Evolutionary conservation across 2,797 vertebrate genomes (phyloP).

Genomic region (Hylomyscus alleni): DNA sequence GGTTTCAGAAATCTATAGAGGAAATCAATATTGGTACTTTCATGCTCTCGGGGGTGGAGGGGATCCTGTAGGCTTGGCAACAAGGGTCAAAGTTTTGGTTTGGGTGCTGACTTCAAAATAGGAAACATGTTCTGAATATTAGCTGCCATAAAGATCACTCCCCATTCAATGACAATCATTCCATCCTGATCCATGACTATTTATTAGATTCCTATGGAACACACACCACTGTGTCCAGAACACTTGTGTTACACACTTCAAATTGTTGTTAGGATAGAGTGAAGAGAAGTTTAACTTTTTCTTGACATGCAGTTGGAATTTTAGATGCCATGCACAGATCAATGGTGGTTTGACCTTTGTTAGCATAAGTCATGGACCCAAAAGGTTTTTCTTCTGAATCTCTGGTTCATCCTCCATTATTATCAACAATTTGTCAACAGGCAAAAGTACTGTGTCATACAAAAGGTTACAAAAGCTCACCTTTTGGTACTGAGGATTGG

Average conservation of each 20-base stretch:
- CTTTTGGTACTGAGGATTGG: neutral
- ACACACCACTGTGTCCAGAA: neutral
- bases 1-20: neutral
- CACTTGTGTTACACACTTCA: conserved; percentile 4
- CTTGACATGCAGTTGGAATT: conserved; percentile 11
- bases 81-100: neutral
- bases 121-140: conserved; percentile 36
- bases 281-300: conserved; percentile 19
- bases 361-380: neutral
- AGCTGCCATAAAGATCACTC: neutral
- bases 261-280: neutral
- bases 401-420: conserved; percentile 12
- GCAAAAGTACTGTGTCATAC: conserved; percentile 10
- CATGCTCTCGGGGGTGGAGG: neutral
- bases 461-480: neutral
- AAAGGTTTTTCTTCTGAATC: neutral
- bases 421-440: conserved; percentile 16
- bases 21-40: neutral
- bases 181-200: neutral
- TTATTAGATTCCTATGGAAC: conserved; percentile 26
- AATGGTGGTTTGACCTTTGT: conserved; percentile 26
- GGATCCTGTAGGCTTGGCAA: neutral
- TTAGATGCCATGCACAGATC: neutral
- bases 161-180: neutral
- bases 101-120: neutral